Evolutionary conservation across 2,797 vertebrate species (phyloP), one percentile per base, ranked within the genome.

Genomic region (Sebastes melanostomus): DNA sequence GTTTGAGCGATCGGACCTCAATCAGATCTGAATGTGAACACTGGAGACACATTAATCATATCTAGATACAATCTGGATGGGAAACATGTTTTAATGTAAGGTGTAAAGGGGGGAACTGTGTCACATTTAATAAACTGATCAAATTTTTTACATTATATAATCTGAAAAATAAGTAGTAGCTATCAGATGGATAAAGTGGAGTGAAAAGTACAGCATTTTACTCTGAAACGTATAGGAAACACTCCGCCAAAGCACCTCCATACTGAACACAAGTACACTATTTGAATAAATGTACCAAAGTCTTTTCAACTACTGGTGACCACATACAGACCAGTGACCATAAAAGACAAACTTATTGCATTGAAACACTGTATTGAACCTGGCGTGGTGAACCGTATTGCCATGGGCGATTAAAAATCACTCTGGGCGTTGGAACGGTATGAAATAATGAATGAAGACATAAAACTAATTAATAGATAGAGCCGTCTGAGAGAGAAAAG

Each of bases 391-490:
- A 82, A 91, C 83, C 77, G 52, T 58, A 25, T 60, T 61, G 75
- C 81, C 77, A 79, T 81, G 36, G 74, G 82, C 86, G 76, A 94
- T 94, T 95, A 95, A 94, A 93, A 90, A 89, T 93, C 90, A 81
- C 84, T 92, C 85, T 79, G 78, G 74, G 75, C 32, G 14, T 83
- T 38, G 77, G 75, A 78, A 84, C 76, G 60, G 52, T 80, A 77
- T 86, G 83, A 91, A 94, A 94, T 94, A 94, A 94, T 87, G 81
- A 93, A 94, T 94, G 90, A 93, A 93, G 89, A 93, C 88, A 87
- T 93, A 91, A 93, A 91, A 91, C 88, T 95, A 95, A 96, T 95
- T 94, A 95, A 96, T 92, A 95, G 93, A 95, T 89, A 86, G 92
- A 92, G 88, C 83, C 66, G 76, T 92, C 90, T 88, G 58, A n/a